Conservation (phyloP, 64 coral and sea anemone genomes). For the Acropora tenuis region DNA sequence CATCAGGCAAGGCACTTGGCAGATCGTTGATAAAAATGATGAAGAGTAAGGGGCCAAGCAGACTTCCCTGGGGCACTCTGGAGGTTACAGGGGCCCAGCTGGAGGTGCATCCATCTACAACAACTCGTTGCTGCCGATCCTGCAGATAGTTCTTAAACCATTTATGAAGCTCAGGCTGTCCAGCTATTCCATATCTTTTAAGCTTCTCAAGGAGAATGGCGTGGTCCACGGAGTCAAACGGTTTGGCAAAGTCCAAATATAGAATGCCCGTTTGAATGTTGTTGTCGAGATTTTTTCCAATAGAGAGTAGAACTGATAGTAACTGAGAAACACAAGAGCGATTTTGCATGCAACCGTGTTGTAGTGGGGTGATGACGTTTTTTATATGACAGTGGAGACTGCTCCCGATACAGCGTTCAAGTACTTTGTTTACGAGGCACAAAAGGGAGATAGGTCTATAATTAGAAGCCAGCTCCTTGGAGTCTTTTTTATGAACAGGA, state of each 20-base stretch:
- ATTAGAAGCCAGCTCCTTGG: conserved; percentile 10
- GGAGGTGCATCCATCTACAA: conserved; percentile 18
- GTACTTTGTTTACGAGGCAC: conserved; percentile 32
- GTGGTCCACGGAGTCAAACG: conserved; percentile 60
- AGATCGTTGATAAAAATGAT: conserved; percentile 47
- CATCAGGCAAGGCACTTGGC: conserved; percentile 13
- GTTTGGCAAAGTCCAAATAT: conserved; percentile 73
- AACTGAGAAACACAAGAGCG: conserved; percentile 63
- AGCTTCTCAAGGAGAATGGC: conserved; percentile 59
- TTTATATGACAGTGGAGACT: conserved; percentile 13
- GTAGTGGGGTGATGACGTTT: conserved; percentile 29
- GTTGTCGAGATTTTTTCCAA: conserved; percentile 60
- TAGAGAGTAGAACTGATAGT: conserved; percentile 43
- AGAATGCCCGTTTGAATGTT: conserved; percentile 62
- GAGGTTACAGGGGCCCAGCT: conserved; percentile 32
- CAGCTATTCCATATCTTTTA: not conserved
- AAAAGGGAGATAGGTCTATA: conserved; percentile 50
- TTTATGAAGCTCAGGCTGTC: not conserved
- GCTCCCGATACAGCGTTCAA: conserved; percentile 27
- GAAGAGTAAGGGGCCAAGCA: conserved; percentile 35
- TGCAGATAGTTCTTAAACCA: conserved; percentile 17
- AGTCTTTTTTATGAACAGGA: conserved; percentile 33
- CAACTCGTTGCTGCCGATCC: conserved; percentile 4
- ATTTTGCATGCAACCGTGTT: conserved; percentile 57
- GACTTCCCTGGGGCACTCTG: conserved; percentile 27